Conservation (phyloP, 30 jellyfish, hydroid and myxozoan species). For the Aurelia sp. region DNA sequence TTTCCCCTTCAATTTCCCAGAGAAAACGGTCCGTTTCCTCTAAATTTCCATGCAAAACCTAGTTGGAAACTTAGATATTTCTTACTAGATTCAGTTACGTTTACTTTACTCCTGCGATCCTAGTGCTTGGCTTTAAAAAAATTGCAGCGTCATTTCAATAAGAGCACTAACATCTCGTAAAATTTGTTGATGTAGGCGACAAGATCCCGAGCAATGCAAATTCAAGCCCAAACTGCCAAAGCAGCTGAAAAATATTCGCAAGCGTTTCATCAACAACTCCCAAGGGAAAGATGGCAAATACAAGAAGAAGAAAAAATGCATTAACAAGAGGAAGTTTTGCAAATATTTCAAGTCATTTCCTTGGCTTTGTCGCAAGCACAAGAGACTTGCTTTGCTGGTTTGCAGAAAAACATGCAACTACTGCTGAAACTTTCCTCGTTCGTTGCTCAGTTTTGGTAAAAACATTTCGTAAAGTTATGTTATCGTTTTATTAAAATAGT, state of each 20-base stretch:
- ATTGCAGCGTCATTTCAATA: not conserved
- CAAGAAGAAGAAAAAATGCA: constrained; percentile 9
- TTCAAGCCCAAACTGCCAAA: constrained; percentile 26
- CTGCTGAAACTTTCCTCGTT: not conserved
- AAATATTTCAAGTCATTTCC: constrained; percentile 38
- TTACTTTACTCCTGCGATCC: too few relatives aligned
- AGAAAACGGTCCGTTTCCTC: too few relatives aligned
- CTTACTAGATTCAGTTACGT: too few relatives aligned
- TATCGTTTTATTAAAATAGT: too few relatives aligned
- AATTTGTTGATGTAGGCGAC: constrained; percentile 25
- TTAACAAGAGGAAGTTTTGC: constrained; percentile 44
- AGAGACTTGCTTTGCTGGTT: not conserved
- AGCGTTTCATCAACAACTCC: constrained; percentile 39
- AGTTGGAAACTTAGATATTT: too few relatives aligned
- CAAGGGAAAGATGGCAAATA: constrained; percentile 16
- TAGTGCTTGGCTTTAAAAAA: too few relatives aligned
- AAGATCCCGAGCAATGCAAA: constrained; percentile 66
- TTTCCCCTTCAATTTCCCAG: too few relatives aligned
- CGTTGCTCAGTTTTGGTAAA: too few relatives aligned
- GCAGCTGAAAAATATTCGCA: constrained; percentile 24
- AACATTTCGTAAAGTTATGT: too few relatives aligned
- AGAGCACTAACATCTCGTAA: not conserved
- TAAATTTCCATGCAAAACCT: too few relatives aligned
- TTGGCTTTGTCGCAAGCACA: constrained; percentile 25
- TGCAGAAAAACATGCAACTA: constrained; percentile 32